Base-by-base conservation (phyloP, 1,140 invertebrate species). In the Drosophila rufa region DNA sequence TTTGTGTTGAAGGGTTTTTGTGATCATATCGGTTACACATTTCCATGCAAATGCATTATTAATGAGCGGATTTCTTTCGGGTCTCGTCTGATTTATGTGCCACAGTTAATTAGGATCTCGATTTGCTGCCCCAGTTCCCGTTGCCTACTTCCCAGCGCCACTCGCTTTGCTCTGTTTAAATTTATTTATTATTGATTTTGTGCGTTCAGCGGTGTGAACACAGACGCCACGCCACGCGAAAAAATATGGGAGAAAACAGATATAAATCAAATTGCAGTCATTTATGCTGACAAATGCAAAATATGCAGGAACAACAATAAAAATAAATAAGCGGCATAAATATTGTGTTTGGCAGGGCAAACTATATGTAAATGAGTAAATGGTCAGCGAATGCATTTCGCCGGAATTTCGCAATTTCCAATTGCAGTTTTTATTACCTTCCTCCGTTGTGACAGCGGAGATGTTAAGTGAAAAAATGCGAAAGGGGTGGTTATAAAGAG, bases 31-130 rank as follows among this genome's bases (percentile, higher is more conserved):
- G 70, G 79, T 66, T 82, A 66, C 80, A 89, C 76, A 80, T 80
- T 78, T 84, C 62, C 77, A 71, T 84, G 84, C 75, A 89, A 87
- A 90, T 90, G 78, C 66, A 75, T 89, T 89, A 89, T 84, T 89
- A 89, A 89, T 90, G 84, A 89, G 85, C 66, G 60, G 56, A 55
- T 69, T 78, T 56, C 64, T 70, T 69, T 59, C 19, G 51, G 62
- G 50, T 19, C 45, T 22, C 33, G 40, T 65, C 60, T 90, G 84
- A 90, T 89, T 89, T 90, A 90, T 87, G 80, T 42, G 53, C 48
- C 65, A 69, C 85, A 89, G 65, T 81, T 89, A 89, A 89, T 89
- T 90, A 90, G 84, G 77, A 68, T 75, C 75, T 57, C 77, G 58
- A 79, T 79, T 79, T 79, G 78, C 75, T 75, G 69, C 51, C 62